Percentiles rank a stretch among this genome's conserved stretches.
These are phyloP conservation scores for Apantesis nais DNA, from an alignment of 2,888 invertebrate genomes.

Conservation along the genomic window DNA sequence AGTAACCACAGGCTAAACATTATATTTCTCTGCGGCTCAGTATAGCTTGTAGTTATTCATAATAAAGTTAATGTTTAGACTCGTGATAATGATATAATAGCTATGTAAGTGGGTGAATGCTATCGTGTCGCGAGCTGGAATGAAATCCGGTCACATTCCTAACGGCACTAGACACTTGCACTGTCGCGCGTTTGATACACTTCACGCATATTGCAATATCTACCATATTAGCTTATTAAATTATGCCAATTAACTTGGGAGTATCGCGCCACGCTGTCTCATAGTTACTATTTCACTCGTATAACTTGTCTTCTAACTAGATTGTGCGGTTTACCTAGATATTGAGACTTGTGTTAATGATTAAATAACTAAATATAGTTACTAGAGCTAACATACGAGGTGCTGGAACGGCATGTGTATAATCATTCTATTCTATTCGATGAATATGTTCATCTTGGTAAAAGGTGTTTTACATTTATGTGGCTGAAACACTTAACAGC, in stretches of 20 bases:
- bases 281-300: slow-evolving; percentile 24
- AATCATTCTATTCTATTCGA: slow-evolving; percentile 33
- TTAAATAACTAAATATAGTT: slow-evolving; percentile 19
- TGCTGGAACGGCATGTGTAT: slow-evolving; percentile 11
- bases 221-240: slow-evolving; percentile 48
- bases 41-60: slow-evolving; percentile 21
- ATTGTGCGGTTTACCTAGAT: slow-evolving; percentile 24
- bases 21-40: slow-evolving; percentile 12
- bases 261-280: slow-evolving; percentile 45
- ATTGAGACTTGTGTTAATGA: not conserved
- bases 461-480: slow-evolving; percentile 42
- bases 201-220: slow-evolving; percentile 47
- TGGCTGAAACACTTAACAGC: slow-evolving; percentile 50
- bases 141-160: slow-evolving; percentile 80
- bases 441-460: slow-evolving; percentile 49
- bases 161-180: slow-evolving; percentile 71
- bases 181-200: slow-evolving; percentile 66
- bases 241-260: slow-evolving; percentile 51
- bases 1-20: not conserved
- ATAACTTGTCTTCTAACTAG: slow-evolving; percentile 36
- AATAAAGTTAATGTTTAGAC: slow-evolving; percentile 67
- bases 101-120: slow-evolving; percentile 70
- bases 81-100: slow-evolving; percentile 76
- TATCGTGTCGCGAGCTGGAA: slow-evolving; percentile 59
- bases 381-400: slow-evolving; percentile 14